phyloP scores from a whole-genome alignment of 1,140 invertebrate species.

The Zaprionus tsacasi region DNA sequence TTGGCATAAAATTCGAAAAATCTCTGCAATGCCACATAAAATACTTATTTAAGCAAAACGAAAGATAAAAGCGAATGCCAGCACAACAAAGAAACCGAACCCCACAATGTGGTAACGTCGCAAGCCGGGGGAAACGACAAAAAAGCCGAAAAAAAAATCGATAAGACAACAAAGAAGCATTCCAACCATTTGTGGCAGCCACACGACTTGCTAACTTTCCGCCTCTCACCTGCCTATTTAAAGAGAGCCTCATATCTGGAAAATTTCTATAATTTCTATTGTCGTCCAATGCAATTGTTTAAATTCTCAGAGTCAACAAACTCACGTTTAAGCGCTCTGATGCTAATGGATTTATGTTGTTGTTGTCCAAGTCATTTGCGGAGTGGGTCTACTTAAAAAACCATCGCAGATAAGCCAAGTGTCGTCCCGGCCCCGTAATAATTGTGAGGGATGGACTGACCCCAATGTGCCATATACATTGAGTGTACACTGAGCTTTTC shows the following conservation, averaged over 20 bases:
- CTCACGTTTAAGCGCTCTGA: constrained; percentile 30
- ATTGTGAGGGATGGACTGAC: background rate
- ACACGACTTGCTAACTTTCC: constrained; percentile 1
- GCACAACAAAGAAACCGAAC: constrained; percentile 30
- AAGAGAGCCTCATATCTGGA: constrained; percentile 20
- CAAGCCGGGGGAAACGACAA: constrained; percentile 7
- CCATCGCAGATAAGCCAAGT: constrained; percentile 21
- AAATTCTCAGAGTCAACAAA: constrained; percentile 19
- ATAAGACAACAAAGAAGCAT: constrained; percentile 60
- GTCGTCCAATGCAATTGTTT: constrained; percentile 26
- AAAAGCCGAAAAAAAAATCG: constrained; percentile 60
- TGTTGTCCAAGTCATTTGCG: constrained; percentile 31
- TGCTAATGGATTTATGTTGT: constrained; percentile 59
- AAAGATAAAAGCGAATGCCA: constrained; percentile 45
- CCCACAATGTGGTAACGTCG: constrained; percentile 14
- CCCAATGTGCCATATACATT: background rate
- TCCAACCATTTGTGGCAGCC: constrained; percentile 36
- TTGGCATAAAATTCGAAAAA: constrained; percentile 23
- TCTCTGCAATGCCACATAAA: constrained; percentile 31
- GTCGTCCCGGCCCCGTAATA: constrained; percentile 1
- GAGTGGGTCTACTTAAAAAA: constrained; percentile 34
- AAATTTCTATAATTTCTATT: constrained; percentile 30
- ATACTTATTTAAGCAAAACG: constrained; percentile 19
- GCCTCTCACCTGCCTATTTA: constrained; percentile 10
- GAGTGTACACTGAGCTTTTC: constrained; percentile 5